Evolutionary conservation across 2,888 invertebrate genomes (phyloP).

Genomic region (Mimumesa dahlbomi): DNA sequence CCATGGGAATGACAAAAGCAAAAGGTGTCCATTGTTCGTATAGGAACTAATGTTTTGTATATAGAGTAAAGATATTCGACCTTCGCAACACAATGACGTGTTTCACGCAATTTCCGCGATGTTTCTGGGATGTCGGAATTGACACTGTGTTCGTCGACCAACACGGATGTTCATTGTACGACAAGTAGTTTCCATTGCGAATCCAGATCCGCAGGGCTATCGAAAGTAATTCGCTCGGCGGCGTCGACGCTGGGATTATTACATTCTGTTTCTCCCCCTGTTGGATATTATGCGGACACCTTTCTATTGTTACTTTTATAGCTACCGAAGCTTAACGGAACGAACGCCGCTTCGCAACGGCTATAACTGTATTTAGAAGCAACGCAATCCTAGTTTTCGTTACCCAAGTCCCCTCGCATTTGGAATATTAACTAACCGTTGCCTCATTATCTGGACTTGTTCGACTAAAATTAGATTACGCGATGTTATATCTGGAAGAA

Average conservation of each 20-base stretch:
- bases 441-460: neutral
- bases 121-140: conserved; percentile 13
- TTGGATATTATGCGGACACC: neutral
- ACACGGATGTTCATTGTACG: neutral
- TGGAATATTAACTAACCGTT: neutral
- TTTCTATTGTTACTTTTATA: conserved; percentile 21
- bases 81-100: conserved; percentile 32
- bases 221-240: conserved; percentile 14
- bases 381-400: conserved; percentile 15
- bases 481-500: too few species aligned
- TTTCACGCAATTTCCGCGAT: conserved; percentile 24
- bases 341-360: conserved; percentile 4
- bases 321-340: conserved; percentile 11
- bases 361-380: neutral
- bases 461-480: too few species aligned
- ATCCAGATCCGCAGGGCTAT: too few species aligned
- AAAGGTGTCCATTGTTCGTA: conserved; percentile 39
- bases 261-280: neutral
- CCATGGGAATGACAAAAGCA: conserved; percentile 40
- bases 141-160: neutral
- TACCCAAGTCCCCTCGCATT: conserved; percentile 5
- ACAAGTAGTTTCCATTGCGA: neutral
- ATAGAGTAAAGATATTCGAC: conserved; percentile 32
- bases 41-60: conserved; percentile 31
- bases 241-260: neutral